Conservation (phyloP, 2,113 vertebrate genomes). For the Aleadryas rufinucha region DNA sequence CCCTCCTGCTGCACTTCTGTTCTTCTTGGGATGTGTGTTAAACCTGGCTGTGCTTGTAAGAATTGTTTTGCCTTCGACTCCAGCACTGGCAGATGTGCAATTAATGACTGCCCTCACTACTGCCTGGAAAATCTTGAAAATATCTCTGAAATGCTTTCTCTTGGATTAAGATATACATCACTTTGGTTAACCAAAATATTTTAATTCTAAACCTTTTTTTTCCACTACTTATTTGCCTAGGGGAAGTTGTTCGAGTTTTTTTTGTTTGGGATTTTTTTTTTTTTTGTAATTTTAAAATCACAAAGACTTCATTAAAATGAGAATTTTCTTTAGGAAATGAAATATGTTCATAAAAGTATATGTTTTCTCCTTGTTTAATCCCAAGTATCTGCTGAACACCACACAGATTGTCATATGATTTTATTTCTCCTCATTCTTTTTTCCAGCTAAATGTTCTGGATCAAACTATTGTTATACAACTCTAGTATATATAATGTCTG, state of each 20-base stretch:
- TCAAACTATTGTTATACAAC: background rate
- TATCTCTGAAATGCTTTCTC: background rate
- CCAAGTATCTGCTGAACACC: background rate
- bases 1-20: background rate
- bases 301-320: background rate
- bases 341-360: background rate
- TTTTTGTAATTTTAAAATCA: background rate
- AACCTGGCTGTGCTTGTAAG: background rate
- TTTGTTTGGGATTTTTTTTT: background rate
- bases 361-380: background rate
- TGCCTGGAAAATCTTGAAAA: background rate
- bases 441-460: background rate
- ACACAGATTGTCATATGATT: background rate
- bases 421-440: background rate
- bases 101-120: background rate
- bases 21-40: background rate
- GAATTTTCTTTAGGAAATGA: background rate
- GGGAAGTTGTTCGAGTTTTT: background rate
- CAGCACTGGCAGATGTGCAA: background rate
- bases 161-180: background rate
- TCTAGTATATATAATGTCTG: background rate
- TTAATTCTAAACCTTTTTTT: background rate
- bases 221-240: background rate
- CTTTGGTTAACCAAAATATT: background rate
- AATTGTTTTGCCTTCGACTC: background rate